Percentiles rank a stretch among this genome's conserved stretches.
These are phyloP conservation scores for Drosophila paulistorum DNA, from an alignment of 1,140 invertebrate genomes.

Conservation along the genomic window DNA sequence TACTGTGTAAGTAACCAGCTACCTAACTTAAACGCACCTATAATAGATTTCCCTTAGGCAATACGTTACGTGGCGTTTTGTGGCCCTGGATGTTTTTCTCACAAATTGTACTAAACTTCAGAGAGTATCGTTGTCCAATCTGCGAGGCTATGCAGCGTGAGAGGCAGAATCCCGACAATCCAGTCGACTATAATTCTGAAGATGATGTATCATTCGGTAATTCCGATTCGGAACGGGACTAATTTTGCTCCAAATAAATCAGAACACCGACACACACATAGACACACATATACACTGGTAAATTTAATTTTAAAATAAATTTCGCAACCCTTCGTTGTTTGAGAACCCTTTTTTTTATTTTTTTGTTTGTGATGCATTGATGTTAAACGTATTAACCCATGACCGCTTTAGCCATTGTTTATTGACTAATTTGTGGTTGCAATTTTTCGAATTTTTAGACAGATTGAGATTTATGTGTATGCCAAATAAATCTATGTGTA, in stretches of 20 bases:
- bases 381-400: conserved; percentile 77
- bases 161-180: too few relatives aligned
- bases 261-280: not conserved
- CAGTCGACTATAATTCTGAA: not conserved
- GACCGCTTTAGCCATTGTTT: conserved; percentile 77
- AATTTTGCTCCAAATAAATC: not conserved
- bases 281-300: not conserved
- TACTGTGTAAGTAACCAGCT: not conserved
- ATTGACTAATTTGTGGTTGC: conserved; percentile 73
- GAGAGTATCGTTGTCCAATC: not conserved
- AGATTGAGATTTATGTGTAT: conserved; percentile 75
- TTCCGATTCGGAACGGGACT: not conserved
- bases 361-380: conserved; percentile 46
- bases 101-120: not conserved
- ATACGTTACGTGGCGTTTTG: not conserved
- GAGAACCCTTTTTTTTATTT: conserved; percentile 26
- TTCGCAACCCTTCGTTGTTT: conserved; percentile 51
- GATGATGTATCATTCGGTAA: not conserved
- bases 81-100: not conserved
- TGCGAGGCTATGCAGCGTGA: not conserved
- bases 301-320: conserved; percentile 29
- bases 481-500: conserved; percentile 39
- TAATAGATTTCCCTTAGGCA: too few relatives aligned
- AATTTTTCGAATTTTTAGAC: conserved; percentile 67
- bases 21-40: not conserved